Conservation (phyloP, 2,113 vertebrate species). For the Gasterosteus aculeatus region DNA sequence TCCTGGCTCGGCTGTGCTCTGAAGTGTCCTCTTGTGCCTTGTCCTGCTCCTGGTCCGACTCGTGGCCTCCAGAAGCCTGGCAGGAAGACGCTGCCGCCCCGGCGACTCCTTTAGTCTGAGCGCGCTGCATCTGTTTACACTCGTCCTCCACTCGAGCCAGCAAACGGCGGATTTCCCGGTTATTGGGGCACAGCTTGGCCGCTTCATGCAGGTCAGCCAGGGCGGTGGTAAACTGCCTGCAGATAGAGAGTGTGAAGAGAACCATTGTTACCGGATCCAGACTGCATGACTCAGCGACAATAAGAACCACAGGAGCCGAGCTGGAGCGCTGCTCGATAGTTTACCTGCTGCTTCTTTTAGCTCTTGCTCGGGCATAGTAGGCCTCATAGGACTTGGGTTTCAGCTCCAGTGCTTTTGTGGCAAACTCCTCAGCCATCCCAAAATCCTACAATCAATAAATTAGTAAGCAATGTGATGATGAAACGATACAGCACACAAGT, state of each 20-base stretch:
- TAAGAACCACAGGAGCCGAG: not conserved
- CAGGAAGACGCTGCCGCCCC: conserved; percentile 56
- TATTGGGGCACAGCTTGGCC: conserved; percentile 90
- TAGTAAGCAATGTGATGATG: not conserved
- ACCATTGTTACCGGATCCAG: conserved; percentile 5
- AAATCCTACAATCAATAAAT: conserved; percentile 85
- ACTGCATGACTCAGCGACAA: not conserved
- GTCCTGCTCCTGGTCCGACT: conserved; percentile 85
- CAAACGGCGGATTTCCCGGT: conserved; percentile 91
- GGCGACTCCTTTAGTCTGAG: conserved; percentile 79
- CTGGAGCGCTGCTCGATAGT: not conserved
- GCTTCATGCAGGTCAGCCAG: conserved; percentile 92
- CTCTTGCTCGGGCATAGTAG: conserved; percentile 94
- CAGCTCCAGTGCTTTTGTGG: conserved; percentile 95
- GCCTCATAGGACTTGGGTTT: conserved; percentile 97
- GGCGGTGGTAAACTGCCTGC: conserved; percentile 91
- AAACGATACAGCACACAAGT: not conserved
- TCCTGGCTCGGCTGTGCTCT: conserved; percentile 62
- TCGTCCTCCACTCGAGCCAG: conserved; percentile 94
- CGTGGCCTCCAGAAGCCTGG: conserved; percentile 72
- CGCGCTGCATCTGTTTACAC: conserved; percentile 90
- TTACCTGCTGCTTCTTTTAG: conserved; percentile 99
- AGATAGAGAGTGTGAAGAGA: conserved; percentile 19
- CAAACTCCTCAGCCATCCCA: conserved; percentile 98
- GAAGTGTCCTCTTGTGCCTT: conserved; percentile 65